phyloP scores from a whole-genome alignment of 2,113 vertebrate species.

The Numenius arquata region DNA sequence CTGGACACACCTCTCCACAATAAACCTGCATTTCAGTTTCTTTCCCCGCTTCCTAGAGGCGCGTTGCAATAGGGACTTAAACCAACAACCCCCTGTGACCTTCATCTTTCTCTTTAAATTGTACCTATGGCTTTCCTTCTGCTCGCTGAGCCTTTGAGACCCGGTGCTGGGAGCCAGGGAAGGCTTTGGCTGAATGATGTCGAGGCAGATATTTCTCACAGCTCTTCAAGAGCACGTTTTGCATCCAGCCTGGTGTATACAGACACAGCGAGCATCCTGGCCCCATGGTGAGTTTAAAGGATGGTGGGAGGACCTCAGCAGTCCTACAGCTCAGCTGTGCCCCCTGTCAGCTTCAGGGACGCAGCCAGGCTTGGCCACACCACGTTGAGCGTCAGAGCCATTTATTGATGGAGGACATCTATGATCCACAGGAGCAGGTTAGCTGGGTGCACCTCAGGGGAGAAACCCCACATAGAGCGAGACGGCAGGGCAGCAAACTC shows the following conservation, averaged over 20 bases:
- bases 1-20: not conserved
- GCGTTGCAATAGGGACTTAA: not conserved
- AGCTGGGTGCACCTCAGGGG: accelerated
- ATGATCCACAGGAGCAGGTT: not conserved
- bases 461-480: accelerated
- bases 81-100: not conserved
- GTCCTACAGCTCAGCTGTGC: not conserved
- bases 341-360: not conserved
- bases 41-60: not conserved
- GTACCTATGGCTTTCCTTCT: not conserved
- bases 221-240: not conserved
- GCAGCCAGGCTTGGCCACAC: not conserved
- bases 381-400: not conserved
- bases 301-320: not conserved
- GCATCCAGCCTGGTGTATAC: not conserved
- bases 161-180: not conserved
- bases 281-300: accelerated
- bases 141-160: not conserved
- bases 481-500: not conserved
- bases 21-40: not conserved
- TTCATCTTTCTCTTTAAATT: not conserved
- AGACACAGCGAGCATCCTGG: accelerated
- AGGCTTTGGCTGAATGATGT: not conserved
- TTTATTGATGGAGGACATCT: accelerated
- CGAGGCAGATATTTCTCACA: not conserved